Conservation (phyloP, 1,140 invertebrate species). For the Leptinotarsa texana region DNA sequence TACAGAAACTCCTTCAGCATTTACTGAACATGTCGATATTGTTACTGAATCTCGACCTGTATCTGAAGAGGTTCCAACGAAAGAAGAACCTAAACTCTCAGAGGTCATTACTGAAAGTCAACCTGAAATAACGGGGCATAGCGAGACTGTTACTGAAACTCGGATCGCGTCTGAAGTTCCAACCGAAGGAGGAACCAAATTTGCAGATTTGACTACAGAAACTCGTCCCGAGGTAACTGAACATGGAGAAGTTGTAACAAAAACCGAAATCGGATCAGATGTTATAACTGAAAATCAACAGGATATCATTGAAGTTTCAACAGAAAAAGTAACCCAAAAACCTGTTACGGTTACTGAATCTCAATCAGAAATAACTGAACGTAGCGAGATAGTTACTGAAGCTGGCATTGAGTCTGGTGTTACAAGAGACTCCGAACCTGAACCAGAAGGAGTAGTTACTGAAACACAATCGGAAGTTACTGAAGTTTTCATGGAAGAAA, state of each 20-base stretch:
- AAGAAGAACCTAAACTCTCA: not conserved
- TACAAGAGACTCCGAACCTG: conserved; percentile 22
- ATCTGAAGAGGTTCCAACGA: not conserved
- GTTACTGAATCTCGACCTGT: not conserved
- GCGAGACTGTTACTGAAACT: conserved; percentile 23
- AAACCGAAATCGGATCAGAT: not conserved
- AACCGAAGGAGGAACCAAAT: conserved; percentile 29
- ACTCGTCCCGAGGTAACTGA: not conserved
- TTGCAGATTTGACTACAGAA: conserved; percentile 40
- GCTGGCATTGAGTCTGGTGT: conserved; percentile 9
- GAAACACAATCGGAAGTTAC: not conserved
- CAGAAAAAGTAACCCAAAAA: too few species aligned
- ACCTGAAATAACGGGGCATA: conserved; percentile 35
- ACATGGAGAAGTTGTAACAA: not conserved
- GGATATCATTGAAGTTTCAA: too few species aligned
- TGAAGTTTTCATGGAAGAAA: conserved; percentile 5
- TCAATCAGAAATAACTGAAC: conserved; percentile 34
- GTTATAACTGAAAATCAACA: not conserved
- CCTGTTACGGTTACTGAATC: not conserved
- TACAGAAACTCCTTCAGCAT: not conserved
- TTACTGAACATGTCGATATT: not conserved
- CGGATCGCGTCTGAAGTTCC: not conserved
- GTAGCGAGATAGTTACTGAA: not conserved
- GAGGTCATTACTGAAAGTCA: not conserved
- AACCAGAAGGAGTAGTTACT: conserved; percentile 1